Percentiles rank a stretch among this genome's conserved stretches.
Conservation (phyloP, 2,113 vertebrate genomes). For the Corythornis cristatus region DNA sequence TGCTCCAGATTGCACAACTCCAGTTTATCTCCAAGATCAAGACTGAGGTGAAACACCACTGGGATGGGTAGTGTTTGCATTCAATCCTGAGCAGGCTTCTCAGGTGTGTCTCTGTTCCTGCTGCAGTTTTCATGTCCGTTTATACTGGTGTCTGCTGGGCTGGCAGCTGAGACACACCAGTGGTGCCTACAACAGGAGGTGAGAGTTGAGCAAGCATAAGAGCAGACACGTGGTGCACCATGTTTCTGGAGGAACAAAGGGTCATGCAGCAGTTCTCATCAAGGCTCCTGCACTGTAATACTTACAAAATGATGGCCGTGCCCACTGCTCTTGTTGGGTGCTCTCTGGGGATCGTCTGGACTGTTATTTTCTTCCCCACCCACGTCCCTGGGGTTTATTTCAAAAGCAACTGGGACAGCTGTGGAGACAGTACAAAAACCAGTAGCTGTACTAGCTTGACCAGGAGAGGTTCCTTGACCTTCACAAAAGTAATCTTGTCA, state of each 20-base stretch:
- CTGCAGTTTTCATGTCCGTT: not conserved
- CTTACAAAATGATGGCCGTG: not conserved
- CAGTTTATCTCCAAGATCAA: not conserved
- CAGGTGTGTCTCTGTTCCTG: not conserved
- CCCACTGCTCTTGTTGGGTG: not conserved
- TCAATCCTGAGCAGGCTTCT: not conserved
- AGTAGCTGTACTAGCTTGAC: not conserved
- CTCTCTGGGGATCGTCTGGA: not conserved
- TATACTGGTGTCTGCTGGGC: not conserved
- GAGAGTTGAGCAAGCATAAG: not conserved
- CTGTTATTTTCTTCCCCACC: not conserved
- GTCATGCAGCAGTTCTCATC: not conserved
- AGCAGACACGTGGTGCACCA: rapidly evolving
- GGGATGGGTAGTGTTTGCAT: not conserved
- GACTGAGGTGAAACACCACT: not conserved
- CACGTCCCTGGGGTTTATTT: not conserved
- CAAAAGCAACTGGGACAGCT: not conserved
- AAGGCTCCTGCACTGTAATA: not conserved
- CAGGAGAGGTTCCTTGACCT: not conserved
- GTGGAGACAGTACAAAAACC: rapidly evolving
- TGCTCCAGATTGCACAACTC: not conserved
- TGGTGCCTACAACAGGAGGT: not conserved
- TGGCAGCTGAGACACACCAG: not conserved
- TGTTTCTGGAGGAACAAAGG: not conserved
- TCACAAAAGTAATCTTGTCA: not conserved